Base-by-base conservation (phyloP, 1,140 invertebrate genomes). In the Trichonephila clavata region DNA sequence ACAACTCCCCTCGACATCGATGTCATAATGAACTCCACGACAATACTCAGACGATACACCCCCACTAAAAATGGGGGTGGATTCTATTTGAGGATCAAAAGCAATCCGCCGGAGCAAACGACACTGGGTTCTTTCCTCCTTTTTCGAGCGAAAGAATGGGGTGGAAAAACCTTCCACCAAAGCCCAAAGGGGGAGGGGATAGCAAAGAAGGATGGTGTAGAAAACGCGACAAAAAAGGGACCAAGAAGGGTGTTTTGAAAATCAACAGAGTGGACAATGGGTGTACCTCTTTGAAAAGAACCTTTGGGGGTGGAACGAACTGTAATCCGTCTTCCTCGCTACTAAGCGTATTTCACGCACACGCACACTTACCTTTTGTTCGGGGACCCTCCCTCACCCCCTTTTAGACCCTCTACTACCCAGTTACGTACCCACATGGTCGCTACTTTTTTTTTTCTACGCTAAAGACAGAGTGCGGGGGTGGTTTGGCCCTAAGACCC, bases 191-290 rank as follows among this genome's bases (percentile, higher is more conserved):
- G 71, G 27, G 68, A 32, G 71, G 27, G 32, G 71, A 77, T 27
- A 18, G 32, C 59, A 39, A 63, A 87, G 63, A 43, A 87, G 16
- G 63, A 32, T n/a, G 59, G 14, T 7, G 24, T n/a, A 21, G 7
- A 24, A 86, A 57, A 86, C 20, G 21, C 7, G 65, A 89, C 5
- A 27, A 81, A 90, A 90, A 80, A 68, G 24, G 21, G 65, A 68
- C 21, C 65, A 13, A 68, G 68, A 68, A 77, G 84, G 24, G 92
- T 77, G 92, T 93, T 93, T 93, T 80, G 84, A 93, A 93, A 87
- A 93, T 63, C 92, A 93, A 93, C 92, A 93, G 92, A 93, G 60
- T 93, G 92, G 92, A 93, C 92, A 93, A 93, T 87, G 92, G 92
- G 86, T 60, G 84, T 24, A 86, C 83, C 21, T 57, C 68, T 81